Evolutionary conservation across 1,140 invertebrate genomes (phyloP).

Genomic region (Aphelinus certus): DNA sequence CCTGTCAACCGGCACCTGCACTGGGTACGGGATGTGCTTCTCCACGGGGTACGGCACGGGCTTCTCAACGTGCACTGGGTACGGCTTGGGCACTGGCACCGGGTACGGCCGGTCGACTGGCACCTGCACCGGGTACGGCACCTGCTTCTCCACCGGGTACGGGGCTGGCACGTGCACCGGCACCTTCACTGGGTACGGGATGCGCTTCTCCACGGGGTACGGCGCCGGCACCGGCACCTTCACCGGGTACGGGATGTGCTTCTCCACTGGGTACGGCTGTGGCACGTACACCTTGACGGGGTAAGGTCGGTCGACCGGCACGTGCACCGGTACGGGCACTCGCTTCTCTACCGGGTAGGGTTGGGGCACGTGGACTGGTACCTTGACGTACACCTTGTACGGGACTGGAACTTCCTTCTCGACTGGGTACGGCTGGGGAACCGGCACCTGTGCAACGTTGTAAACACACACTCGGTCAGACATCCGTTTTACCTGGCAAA

Average conservation of each 20-base stretch:
- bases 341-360: slow-evolving; percentile 75
- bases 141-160: slow-evolving; percentile 70
- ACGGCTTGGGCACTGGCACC: slow-evolving; percentile 66
- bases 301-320: slow-evolving; percentile 74
- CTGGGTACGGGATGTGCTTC: slow-evolving; percentile 74
- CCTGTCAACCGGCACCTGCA: slow-evolving; percentile 71
- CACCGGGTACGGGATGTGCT: slow-evolving; percentile 72
- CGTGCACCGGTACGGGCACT: slow-evolving; percentile 73
- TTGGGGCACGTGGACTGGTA: slow-evolving; percentile 73
- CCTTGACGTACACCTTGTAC: slow-evolving; percentile 75
- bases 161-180: slow-evolving; percentile 74
- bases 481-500: too few species aligned
- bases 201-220: slow-evolving; percentile 76
- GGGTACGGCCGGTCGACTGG: slow-evolving; percentile 70
- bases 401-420: slow-evolving; percentile 75
- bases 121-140: slow-evolving; percentile 71
- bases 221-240: slow-evolving; percentile 78
- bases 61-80: slow-evolving; percentile 75
- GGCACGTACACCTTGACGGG: slow-evolving; percentile 74
- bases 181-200: slow-evolving; percentile 71
- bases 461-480: too few species aligned
- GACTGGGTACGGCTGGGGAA: slow-evolving; percentile 73
- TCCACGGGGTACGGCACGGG: slow-evolving; percentile 75
- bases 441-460: slow-evolving; percentile 67
- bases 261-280: slow-evolving; percentile 75